Percentiles rank a stretch among this genome's conserved stretches.
These are phyloP conservation scores for Melanogrammus aeglefinus DNA, from an alignment of 2,797 vertebrate genomes.

Conservation along the genomic window DNA sequence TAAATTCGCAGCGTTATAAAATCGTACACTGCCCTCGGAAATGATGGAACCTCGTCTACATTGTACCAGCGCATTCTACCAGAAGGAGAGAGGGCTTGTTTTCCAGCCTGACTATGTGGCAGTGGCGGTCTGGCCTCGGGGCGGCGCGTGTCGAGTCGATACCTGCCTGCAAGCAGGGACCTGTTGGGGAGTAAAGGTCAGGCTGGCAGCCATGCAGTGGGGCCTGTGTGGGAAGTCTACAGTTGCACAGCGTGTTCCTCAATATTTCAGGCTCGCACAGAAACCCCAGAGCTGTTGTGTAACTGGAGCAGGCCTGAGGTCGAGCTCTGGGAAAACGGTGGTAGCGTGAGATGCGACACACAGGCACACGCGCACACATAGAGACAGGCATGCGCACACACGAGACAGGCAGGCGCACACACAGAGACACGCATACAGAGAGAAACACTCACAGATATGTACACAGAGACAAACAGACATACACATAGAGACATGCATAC, in stretches of 20 bases:
- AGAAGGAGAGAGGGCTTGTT: not conserved
- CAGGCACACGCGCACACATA: not conserved
- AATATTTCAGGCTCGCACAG: constrained; percentile 66
- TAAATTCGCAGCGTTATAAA: not conserved
- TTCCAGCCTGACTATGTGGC: not conserved
- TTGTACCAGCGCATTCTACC: not conserved
- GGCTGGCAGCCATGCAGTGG: constrained; percentile 48
- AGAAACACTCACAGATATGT: too few species aligned
- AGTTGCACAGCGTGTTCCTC: constrained; percentile 46
- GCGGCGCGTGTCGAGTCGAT: constrained; percentile 23
- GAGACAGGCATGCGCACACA: too few species aligned
- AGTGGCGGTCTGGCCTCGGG: not conserved
- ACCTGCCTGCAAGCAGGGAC: constrained; percentile 45
- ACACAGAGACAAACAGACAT: too few species aligned
- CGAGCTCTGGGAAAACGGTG: constrained; percentile 26
- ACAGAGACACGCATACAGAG: too few species aligned
- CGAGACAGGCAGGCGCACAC: too few species aligned
- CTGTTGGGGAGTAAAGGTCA: constrained; percentile 61
- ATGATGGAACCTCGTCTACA: not conserved
- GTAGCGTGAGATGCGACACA: constrained; percentile 21
- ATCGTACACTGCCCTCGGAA: not conserved
- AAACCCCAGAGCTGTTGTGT: constrained; percentile 68
- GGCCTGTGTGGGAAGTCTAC: constrained; percentile 49
- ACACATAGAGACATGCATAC: too few species aligned
- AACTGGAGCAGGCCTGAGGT: constrained; percentile 44